Percentiles rank a stretch among this genome's conserved stretches.
phyloP scores from a whole-genome alignment of 2,113 vertebrate species.

The Nettapus auritus region DNA sequence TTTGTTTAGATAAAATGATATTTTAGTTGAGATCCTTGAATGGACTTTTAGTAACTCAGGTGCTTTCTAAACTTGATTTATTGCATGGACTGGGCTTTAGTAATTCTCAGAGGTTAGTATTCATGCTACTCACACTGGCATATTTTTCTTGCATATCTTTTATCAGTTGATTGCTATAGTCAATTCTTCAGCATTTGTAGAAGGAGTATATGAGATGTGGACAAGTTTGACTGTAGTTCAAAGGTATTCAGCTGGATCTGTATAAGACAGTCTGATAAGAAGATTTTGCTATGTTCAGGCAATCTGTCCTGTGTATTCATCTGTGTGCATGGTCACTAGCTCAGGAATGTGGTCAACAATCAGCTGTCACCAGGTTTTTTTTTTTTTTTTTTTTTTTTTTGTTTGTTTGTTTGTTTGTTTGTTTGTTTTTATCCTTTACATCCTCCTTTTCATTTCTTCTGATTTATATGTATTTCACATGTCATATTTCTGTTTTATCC shows the following conservation, averaged over 20 bases:
- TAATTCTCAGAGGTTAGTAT: neutral
- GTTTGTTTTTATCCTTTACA: neutral
- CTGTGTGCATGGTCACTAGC: neutral
- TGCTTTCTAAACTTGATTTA: neutral
- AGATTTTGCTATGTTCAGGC: neutral
- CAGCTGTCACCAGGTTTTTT: neutral
- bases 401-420: too few relatives aligned
- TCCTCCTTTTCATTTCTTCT: neutral
- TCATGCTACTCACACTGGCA: neutral
- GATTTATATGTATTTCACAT: neutral
- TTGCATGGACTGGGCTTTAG: neutral
- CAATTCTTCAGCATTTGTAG: neutral
- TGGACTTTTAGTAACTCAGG: neutral
- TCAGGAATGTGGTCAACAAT: neutral
- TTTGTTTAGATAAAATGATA: neutral
- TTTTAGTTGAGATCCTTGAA: neutral
- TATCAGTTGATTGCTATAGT: neutral
- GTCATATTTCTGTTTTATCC: neutral
- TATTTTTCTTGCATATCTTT: neutral
- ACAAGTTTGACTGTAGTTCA: neutral
- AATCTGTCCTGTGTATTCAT: neutral
- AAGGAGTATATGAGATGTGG: neutral
- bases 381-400: neutral
- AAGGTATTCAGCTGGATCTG: neutral
- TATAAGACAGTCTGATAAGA: neutral